These are phyloP conservation scores for Manis javanica DNA, from an alignment of 2,797 vertebrate genomes.

Conservation along the genomic window DNA sequence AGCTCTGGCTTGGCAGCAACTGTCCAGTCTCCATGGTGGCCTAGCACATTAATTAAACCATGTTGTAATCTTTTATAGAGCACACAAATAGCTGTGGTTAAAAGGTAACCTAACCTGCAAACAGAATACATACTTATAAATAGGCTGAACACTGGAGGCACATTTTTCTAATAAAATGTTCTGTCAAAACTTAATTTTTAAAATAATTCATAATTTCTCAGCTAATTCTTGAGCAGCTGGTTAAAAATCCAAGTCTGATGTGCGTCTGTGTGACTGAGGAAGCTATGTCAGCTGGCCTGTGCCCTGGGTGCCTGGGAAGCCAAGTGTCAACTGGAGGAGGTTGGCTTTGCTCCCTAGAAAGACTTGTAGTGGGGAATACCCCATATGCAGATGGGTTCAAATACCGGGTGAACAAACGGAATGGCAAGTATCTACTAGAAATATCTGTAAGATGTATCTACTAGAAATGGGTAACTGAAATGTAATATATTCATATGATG, in stretches of 20 bases:
- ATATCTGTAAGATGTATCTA: no score
- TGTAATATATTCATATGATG: neutral
- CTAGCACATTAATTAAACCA: slow-evolving; percentile 66
- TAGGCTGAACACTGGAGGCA: neutral
- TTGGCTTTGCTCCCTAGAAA: neutral
- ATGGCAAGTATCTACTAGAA: neutral
- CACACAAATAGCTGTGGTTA: slow-evolving; percentile 24
- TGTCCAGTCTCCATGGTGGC: slow-evolving; percentile 82
- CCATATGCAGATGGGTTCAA: neutral
- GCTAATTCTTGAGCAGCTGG: neutral
- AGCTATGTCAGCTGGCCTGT: fast-evolving
- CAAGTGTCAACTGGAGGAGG: neutral
- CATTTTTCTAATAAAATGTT: neutral
- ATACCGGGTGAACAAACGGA: neutral
- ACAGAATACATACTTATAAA: neutral
- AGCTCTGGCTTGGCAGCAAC: slow-evolving; percentile 75
- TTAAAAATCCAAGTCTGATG: neutral
- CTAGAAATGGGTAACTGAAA: neutral
- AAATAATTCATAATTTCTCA: slow-evolving; percentile 21
- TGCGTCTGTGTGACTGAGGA: neutral
- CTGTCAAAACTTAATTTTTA: slow-evolving; percentile 34
- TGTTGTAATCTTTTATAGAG: neutral
- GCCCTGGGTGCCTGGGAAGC: neutral
- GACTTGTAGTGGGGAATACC: neutral
- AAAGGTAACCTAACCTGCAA: neutral